Evolutionary conservation across 2,888 invertebrate genomes (phyloP), one percentile per base, ranked within the genome.

Genomic region (Congeria kusceri): DNA sequence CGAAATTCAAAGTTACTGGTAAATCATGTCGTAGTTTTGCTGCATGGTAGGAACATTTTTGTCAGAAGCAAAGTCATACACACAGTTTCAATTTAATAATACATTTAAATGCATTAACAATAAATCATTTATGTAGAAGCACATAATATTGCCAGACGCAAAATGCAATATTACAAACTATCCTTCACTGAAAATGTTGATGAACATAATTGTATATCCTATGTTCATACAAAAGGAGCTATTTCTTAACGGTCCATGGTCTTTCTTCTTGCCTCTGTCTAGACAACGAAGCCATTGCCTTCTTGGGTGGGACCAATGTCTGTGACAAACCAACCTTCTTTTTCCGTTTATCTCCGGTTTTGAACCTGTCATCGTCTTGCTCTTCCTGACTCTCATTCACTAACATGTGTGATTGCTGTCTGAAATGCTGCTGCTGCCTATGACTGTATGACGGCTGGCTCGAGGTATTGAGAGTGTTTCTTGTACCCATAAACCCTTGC

Each of bases 231-330:
- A 39, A 1, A 39, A 39, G 39, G 9, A 39, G 39, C 39, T 74
- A 23, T 29, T 80, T 80, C 4, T 85, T 69, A 5, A 89, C 53
- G 23, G 91, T 92, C 93, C 93, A 93, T 4, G 92, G 93, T 64
- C 91, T 82, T 75, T 93, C 92, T 59, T 87, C 77, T 28, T 76
- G 63, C 64, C 92, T 80, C 56, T 91, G 89, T 67, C 85, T 80
- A 18, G 83, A 72, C 18, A 92, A 81, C 1, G 87, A 69, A 94
- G 96, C 96, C 93, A 97, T 95, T 13, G 97, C 96, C 94, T 96
- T 97, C 92, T 97, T 97, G 27, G 97, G 96, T 11, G 98, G 98
- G 57, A 96, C 94, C 67, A 98, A 93, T 91, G 97, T 96, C 53
- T 83, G 83, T 47, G 96, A 95, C 20, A 98, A 94, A 0, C 98